Conservation (phyloP, 2,797 vertebrate genomes). For the Neoniphon sammara region DNA sequence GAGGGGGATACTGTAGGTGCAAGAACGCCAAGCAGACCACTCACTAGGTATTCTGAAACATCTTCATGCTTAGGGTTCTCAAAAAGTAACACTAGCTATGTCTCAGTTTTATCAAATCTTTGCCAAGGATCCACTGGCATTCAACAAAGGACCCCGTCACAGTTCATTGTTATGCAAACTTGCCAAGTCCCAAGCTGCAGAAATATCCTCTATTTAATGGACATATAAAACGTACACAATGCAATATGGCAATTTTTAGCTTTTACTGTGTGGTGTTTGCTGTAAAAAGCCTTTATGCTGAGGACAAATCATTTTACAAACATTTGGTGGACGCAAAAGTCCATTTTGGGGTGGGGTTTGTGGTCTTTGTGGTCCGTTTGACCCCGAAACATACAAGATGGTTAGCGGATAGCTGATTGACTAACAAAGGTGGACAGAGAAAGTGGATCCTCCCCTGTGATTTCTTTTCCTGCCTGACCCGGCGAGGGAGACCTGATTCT, state of each 20-base stretch:
- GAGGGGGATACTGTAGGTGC: too few relatives aligned
- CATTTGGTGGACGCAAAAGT: slow-evolving; percentile 28
- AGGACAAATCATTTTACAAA: slow-evolving; percentile 22
- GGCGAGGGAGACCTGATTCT: slow-evolving; percentile 63
- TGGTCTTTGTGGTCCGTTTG: slow-evolving; percentile 35
- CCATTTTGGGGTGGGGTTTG: slow-evolving; percentile 34
- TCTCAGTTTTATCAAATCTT: too few relatives aligned
- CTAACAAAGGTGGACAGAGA: slow-evolving; percentile 63
- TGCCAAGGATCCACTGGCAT: background rate
- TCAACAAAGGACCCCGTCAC: background rate
- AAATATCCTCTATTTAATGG: slow-evolving; percentile 4
- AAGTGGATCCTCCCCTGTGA: slow-evolving; percentile 63
- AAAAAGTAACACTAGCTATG: too few relatives aligned
- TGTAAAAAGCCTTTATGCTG: slow-evolving; percentile 16
- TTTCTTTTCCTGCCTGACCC: slow-evolving; percentile 47
- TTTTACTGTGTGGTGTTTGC: background rate
- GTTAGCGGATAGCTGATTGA: slow-evolving; percentile 67
- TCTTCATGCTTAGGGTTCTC: too few relatives aligned
- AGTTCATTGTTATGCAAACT: background rate
- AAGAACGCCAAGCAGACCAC: too few relatives aligned
- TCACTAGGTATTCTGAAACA: background rate
- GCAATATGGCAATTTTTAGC: slow-evolving; percentile 2
- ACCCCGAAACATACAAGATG: slow-evolving; percentile 47
- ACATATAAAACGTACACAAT: slow-evolving; percentile 4
- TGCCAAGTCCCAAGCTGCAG: too few relatives aligned